Evolutionary conservation across 1,140 invertebrate genomes (phyloP), one percentile per base, ranked within the genome.

Genomic region (Wasmannia auropunctata): DNA sequence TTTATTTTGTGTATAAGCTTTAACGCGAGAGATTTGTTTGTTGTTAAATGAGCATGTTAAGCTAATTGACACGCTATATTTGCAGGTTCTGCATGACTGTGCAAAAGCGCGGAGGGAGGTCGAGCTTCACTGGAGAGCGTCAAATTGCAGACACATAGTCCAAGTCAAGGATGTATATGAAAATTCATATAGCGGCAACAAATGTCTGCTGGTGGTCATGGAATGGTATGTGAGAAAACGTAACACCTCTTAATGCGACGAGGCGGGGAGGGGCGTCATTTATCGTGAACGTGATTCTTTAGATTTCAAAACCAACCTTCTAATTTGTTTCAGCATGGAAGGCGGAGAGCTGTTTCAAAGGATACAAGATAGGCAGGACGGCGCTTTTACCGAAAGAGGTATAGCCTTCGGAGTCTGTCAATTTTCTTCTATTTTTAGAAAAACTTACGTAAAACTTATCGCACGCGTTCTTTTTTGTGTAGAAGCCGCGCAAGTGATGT

Each of bases 321-420:
- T 86, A n/a, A n/a, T 51, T 83, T 67, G 19, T 40, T 90, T 79
- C 88, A 98, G 98, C 93, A 99, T 99, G 98, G 98, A 99, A 94
- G 99, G 99, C 58, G 99, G 99, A 3, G 99, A 99, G 94, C 95
- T 99, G 43, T 99, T 99, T 95, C 98, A 98, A 93, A 96, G 98
- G 93, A 99, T 99, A 94, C 98, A 99, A 96, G 98, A 99, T 76
- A 96, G 98, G 92, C 97, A 98, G 85, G 98, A 99, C 91, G 97
- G 97, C 60, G 98, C 98, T 54, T 99, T 99, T 94, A 99, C 98
- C 22, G 99, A 99, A 95, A 96, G 98, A 96, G 98, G 98, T 98
- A 95, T 22, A 74, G 56, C 40, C 72, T 63, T 76, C 31, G 6
- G 14, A 28, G 46, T 40, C 28, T 31, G 10, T 8, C 3, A 34